Evolutionary conservation across 2,888 invertebrate species (phyloP), one percentile per base, ranked within the genome.

Genomic region (Ormyrus pomaceus): DNA sequence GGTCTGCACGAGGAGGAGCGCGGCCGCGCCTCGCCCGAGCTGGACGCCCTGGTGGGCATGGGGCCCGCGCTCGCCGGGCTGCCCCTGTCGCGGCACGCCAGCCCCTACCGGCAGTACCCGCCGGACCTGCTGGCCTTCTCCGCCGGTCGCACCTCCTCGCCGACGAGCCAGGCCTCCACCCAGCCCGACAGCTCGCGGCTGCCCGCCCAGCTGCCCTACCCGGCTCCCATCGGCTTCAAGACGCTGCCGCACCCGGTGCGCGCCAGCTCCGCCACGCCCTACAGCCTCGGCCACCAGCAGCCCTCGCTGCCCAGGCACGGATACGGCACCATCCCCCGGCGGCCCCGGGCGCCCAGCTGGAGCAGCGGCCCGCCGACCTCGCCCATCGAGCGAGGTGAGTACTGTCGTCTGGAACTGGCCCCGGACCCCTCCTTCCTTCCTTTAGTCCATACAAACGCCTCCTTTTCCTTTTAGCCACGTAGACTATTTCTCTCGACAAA

Each of bases 51-150:
- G 8, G 56, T 78, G 69, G 84, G 84, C 69, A 70, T 19, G 19
- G 19, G 19, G 2, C 1, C 19, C 19, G 19, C 19, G 19, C 19
- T 19, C 2, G 19, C 19, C 19, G 19, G 19, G 19, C 19, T 19
- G 19, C 19, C 87, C 87, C 91, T 71, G 92, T 92, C 89, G 91
- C 92, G 92, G 80, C 93, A 93, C 62, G 92, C 92, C 46, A 92
- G 92, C 45, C 64, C 73, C 2, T 93, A 92, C 80, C 91, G 94
- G 11, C 94, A 95, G 45, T 94, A 96, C 88, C 96, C 96, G 45
- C 96, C 97, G 0, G 97, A 97, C 88, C 92, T 97, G 9, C 91
- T 97, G 82, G 94, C 96, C 0, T 96, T 96, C 89, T 95, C 96
- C 79, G 96, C 95, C 9, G 89, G 88, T 11, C 86, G 90, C 0